A percentile compares a stretch with the other conserved stretches of the same genome.
phyloP scores from a whole-genome alignment of 2,113 vertebrate species.

The Pygathrix nemaeus region DNA sequence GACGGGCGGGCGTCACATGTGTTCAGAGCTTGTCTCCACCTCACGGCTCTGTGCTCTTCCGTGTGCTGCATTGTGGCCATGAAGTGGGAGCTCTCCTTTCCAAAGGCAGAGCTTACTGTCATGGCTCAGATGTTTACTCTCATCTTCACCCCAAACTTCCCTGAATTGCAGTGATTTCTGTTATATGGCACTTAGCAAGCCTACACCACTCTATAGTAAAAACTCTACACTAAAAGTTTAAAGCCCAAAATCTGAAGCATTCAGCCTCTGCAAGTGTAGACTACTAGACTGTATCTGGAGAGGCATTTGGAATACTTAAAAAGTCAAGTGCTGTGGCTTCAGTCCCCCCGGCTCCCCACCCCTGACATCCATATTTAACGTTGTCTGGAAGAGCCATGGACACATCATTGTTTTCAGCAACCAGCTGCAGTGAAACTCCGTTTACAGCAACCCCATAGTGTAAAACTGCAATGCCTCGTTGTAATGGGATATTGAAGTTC shows the following conservation, averaged over 20 bases:
- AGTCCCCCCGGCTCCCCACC: slow-evolving; percentile 67
- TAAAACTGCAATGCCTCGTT: background rate
- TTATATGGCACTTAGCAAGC: background rate
- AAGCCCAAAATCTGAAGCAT: slow-evolving; percentile 37
- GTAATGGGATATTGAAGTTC: background rate
- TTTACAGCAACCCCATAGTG: background rate
- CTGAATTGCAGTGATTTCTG: background rate
- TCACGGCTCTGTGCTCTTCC: slow-evolving; percentile 69
- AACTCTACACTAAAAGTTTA: background rate
- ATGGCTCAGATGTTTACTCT: slow-evolving; percentile 61
- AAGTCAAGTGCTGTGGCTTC: slow-evolving; percentile 68
- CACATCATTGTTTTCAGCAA: slow-evolving; percentile 71
- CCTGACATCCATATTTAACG: slow-evolving; percentile 8
- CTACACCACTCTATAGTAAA: background rate
- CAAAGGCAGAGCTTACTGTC: slow-evolving; percentile 56
- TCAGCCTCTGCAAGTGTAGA: slow-evolving; percentile 65
- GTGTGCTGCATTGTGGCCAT: slow-evolving; percentile 28
- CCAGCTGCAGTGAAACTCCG: slow-evolving; percentile 41
- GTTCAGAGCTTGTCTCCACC: slow-evolving; percentile 63
- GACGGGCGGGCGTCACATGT: slow-evolving; percentile 42
- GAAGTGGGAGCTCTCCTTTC: slow-evolving; percentile 62
- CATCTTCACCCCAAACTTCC: background rate
- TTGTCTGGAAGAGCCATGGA: slow-evolving; percentile 69
- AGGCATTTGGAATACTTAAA: slow-evolving; percentile 57
- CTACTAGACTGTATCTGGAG: slow-evolving; percentile 52